Evolutionary conservation across 2,797 vertebrate genomes (phyloP).

Genomic region (Sandelia bainsii): DNA sequence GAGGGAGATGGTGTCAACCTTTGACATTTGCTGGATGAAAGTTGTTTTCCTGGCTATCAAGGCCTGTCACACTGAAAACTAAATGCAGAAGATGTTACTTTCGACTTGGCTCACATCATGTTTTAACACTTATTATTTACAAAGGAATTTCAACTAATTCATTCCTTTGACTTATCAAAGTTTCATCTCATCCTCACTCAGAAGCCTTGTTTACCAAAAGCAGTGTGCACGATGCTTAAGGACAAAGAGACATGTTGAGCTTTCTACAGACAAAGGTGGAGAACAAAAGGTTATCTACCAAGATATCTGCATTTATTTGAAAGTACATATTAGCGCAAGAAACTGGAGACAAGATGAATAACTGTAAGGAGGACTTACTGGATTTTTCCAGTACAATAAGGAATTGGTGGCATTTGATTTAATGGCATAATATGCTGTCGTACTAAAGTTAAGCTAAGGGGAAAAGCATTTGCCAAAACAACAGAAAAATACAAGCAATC

Average conservation of each 20-base stretch:
- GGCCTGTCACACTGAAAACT: slow-evolving; percentile 31
- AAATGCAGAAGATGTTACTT: slow-evolving; percentile 37
- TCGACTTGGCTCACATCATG: slow-evolving; percentile 42
- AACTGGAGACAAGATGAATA: not conserved
- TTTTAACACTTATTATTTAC: slow-evolving; percentile 32
- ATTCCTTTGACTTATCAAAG: slow-evolving; percentile 34
- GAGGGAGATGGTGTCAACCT: slow-evolving; percentile 50
- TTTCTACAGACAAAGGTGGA: slow-evolving; percentile 23
- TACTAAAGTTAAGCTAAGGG: too few relatives aligned
- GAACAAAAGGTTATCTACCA: slow-evolving; percentile 24
- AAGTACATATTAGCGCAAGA: slow-evolving; percentile 14
- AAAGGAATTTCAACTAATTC: slow-evolving; percentile 45
- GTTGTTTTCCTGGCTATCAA: slow-evolving; percentile 30
- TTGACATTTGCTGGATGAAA: slow-evolving; percentile 55
- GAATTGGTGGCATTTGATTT: not conserved
- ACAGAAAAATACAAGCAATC: too few relatives aligned
- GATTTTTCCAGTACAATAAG: not conserved
- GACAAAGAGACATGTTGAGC: slow-evolving; percentile 8
- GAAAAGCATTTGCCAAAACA: too few relatives aligned
- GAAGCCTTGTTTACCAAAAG: slow-evolving; percentile 37
- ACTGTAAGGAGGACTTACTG: not conserved
- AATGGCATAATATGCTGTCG: not conserved
- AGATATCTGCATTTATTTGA: slow-evolving; percentile 25
- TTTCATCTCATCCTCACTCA: slow-evolving; percentile 28
- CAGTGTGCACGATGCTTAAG: slow-evolving; percentile 6